These are phyloP conservation scores for Actenoides hombroni DNA, from an alignment of 2,113 vertebrate genomes.

Conservation along the genomic window DNA sequence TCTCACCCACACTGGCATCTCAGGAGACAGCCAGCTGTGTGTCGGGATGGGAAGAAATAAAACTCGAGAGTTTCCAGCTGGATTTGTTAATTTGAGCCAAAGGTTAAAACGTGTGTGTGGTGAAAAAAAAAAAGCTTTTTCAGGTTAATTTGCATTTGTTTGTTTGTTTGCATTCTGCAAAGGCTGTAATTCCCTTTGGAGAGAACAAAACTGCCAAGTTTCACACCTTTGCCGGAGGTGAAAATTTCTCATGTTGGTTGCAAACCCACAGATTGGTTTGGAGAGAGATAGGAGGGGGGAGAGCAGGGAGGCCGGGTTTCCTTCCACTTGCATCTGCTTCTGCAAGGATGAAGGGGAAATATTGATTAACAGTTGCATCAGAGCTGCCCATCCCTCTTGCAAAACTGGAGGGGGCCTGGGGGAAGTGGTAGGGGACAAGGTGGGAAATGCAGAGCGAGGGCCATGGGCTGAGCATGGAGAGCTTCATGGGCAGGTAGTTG, in stretches of 20 bases:
- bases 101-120: not conserved
- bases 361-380: not conserved
- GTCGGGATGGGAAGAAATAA: not conserved
- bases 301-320: not conserved
- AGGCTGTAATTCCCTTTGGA: conserved; percentile 42
- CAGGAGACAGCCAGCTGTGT: not conserved
- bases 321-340: conserved; percentile 22
- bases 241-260: conserved; percentile 62
- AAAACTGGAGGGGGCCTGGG: not conserved
- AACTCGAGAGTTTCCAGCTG: conserved; percentile 16
- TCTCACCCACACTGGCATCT: not conserved
- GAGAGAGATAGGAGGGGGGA: not conserved
- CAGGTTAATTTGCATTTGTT: conserved; percentile 54
- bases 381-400: not conserved
- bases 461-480: rapidly evolving
- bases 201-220: conserved; percentile 54
- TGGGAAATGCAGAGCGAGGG: not conserved
- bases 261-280: conserved; percentile 16
- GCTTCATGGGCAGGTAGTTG: not conserved
- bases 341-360: not conserved
- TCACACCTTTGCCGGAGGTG: conserved; percentile 68
- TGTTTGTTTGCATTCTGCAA: conserved; percentile 58
- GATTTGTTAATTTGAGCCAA: conserved; percentile 52
- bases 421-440: not conserved
- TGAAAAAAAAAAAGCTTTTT: not conserved